These are phyloP conservation scores for Bergia sp. DNA, from an alignment of 92 coral and sea anemone genomes.

Conservation along the genomic window DNA sequence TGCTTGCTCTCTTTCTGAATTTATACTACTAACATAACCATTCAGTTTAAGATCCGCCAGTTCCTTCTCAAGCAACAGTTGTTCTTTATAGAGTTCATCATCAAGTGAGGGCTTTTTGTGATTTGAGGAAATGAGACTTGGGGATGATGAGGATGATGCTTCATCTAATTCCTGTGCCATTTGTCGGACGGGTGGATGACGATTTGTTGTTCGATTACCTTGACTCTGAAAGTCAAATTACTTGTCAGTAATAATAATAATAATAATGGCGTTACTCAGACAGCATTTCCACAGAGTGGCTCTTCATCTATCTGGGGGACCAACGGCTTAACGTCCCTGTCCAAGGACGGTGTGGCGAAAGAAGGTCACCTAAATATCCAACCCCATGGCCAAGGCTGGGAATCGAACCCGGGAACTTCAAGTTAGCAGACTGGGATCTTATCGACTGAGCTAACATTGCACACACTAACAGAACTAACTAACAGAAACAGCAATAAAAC, in stretches of 20 bases:
- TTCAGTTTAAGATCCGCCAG: conserved; percentile 57
- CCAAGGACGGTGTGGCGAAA: no score
- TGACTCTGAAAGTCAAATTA: neutral
- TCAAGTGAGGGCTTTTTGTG: conserved; percentile 24
- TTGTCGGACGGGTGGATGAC: conserved; percentile 59
- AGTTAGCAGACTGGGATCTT: no score
- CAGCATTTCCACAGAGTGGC: no score
- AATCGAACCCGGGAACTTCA: no score
- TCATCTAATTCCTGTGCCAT: conserved; percentile 52
- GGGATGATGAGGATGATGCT: conserved; percentile 44
- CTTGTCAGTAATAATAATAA: neutral
- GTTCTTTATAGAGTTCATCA: conserved; percentile 64
- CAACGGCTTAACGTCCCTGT: no score
- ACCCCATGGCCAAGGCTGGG: no score
- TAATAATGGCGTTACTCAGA: no score
- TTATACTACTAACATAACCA: conserved; percentile 24
- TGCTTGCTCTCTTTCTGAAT: neutral
- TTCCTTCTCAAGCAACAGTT: conserved; percentile 79
- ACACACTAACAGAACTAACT: neutral
- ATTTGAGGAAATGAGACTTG: conserved; percentile 24
- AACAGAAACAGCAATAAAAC: no score
- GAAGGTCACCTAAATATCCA: no score
- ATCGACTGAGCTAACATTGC: neutral
- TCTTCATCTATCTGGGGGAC: no score
- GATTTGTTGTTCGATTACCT: conserved; percentile 9